Percentiles rank a stretch among this genome's conserved stretches.
These are phyloP conservation scores for Urocolius indicus DNA, from an alignment of 2,113 vertebrate species.

Conservation along the genomic window DNA sequence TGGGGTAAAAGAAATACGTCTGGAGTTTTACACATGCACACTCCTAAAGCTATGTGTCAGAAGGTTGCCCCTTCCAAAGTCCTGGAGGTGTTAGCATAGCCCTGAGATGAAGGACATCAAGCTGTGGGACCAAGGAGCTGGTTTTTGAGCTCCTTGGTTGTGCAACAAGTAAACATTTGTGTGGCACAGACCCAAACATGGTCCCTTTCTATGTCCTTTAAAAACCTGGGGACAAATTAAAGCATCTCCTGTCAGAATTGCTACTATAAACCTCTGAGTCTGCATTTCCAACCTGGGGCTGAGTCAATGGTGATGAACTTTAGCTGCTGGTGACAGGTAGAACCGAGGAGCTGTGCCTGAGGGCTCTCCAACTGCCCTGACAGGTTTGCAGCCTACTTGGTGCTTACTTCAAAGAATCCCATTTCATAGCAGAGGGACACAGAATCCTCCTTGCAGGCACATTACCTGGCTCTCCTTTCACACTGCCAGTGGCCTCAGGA, in stretches of 20 bases:
- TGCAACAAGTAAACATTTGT: neutral
- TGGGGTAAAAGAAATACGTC: neutral
- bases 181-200: rapidly evolving
- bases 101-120: neutral
- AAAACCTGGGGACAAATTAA: neutral
- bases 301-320: rapidly evolving
- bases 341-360: neutral
- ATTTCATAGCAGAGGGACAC: neutral
- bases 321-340: neutral
- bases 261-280: rapidly evolving
- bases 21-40: neutral
- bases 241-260: neutral
- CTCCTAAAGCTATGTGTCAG: neutral
- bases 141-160: neutral
- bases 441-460: neutral
- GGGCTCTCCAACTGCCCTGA: neutral
- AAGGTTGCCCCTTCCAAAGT: neutral
- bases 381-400: neutral
- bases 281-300: rapidly evolving
- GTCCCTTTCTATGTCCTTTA: rapidly evolving
- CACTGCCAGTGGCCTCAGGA: neutral
- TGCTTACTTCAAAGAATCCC: neutral
- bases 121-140: neutral
- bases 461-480: neutral
- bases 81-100: neutral